Conservation (phyloP, 1,140 invertebrate species). For the Papilio glaucus region DNA sequence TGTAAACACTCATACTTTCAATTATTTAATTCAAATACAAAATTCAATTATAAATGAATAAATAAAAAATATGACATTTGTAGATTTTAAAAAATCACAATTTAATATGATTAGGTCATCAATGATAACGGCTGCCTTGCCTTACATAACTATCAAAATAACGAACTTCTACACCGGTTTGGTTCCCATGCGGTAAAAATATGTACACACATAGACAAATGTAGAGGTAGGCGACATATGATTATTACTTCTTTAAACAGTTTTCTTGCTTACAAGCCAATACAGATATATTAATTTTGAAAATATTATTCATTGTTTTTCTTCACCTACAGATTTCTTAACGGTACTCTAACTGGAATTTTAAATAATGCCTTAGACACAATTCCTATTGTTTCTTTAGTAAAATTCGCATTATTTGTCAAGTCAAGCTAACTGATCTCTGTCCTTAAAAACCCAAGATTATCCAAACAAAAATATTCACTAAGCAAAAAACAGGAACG, state of each 20-base stretch:
- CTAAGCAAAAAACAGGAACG: neutral
- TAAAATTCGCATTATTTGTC: neutral
- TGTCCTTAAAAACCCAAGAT: too few species aligned
- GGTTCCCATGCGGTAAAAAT: neutral
- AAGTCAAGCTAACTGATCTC: neutral
- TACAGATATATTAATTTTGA: too few species aligned
- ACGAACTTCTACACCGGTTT: constrained; percentile 14
- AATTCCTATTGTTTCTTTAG: neutral
- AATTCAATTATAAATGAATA: neutral
- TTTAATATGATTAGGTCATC: neutral
- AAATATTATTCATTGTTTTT: too few species aligned
- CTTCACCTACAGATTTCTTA: too few species aligned
- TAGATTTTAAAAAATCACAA: neutral
- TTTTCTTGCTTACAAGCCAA: too few species aligned
- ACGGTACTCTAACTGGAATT: too few species aligned
- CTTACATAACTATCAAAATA: neutral
- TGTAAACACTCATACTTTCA: too few species aligned
- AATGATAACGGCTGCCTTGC: neutral
- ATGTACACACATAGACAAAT: neutral
- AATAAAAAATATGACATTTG: neutral
- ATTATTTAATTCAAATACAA: neutral
- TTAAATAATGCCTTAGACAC: neutral
- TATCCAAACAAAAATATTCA: too few species aligned
- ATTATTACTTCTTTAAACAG: neutral
- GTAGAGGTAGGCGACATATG: too few species aligned